A percentile compares a stretch with the other conserved stretches of the same genome.
Evolutionary conservation across 2,888 invertebrate species (phyloP).

Genomic region (Pandemis heparana): DNA sequence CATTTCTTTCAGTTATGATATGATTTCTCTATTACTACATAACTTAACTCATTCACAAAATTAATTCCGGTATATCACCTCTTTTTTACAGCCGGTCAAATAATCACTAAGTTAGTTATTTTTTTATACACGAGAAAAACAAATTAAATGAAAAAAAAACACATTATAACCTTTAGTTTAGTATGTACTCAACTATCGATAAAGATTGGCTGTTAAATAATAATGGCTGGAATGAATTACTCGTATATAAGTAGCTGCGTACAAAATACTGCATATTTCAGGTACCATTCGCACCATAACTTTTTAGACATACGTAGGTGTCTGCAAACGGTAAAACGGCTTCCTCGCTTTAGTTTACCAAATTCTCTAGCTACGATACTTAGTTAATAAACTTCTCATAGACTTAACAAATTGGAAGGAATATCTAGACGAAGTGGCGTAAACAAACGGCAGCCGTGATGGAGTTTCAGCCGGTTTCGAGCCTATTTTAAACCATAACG

Average conservation of each 20-base stretch:
- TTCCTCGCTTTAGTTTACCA: conserved; percentile 5
- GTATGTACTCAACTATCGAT: conserved; percentile 16
- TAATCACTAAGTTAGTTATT: no score
- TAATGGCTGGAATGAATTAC: not conserved
- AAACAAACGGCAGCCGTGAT: conserved; percentile 12
- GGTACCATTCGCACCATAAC: not conserved
- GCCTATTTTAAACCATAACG: conserved; percentile 30
- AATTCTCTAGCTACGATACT: not conserved
- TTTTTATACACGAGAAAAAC: no score
- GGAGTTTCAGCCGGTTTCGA: conserved; percentile 10
- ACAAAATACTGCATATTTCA: not conserved
- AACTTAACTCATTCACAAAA: no score
- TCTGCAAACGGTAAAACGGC: not conserved
- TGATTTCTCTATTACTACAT: no score
- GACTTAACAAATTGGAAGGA: conserved; percentile 7
- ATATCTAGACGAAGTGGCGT: conserved; percentile 8
- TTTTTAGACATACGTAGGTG: not conserved
- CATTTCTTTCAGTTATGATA: no score
- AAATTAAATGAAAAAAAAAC: no score
- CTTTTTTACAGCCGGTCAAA: no score
- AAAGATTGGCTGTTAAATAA: not conserved
- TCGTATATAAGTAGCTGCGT: not conserved
- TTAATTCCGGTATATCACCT: no score
- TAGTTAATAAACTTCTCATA: conserved; percentile 10
- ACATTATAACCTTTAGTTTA: not conserved